Evolutionary conservation across 1,140 invertebrate genomes (phyloP).

Genomic region (Euglossa dilemma): DNA sequence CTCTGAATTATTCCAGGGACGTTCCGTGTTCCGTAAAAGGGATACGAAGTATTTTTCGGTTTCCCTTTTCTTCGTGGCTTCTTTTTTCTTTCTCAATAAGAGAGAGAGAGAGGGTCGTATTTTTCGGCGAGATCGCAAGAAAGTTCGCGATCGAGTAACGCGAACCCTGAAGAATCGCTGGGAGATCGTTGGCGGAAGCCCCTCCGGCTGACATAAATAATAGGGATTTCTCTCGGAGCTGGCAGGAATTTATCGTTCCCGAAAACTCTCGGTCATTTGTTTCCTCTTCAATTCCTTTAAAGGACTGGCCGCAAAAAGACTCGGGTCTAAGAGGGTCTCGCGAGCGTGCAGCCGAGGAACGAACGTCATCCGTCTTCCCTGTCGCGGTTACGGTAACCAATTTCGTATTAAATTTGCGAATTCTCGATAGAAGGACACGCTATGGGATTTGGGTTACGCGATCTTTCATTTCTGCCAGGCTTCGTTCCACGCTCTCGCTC

Average conservation of each 20-base stretch:
- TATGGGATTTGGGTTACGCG: neutral
- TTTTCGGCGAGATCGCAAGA: neutral
- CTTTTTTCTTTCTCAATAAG: too few relatives aligned
- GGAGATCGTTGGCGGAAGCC: slow-evolving; percentile 40
- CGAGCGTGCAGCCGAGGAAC: neutral
- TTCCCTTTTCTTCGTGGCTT: too few relatives aligned
- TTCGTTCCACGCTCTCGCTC: too few relatives aligned
- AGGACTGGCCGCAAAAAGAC: slow-evolving; percentile 27
- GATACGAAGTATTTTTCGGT: too few relatives aligned
- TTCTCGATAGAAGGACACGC: neutral
- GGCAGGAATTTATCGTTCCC: slow-evolving; percentile 54
- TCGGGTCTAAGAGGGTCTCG: neutral
- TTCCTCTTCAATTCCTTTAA: slow-evolving; percentile 25
- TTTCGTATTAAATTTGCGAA: neutral
- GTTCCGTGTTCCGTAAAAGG: too few relatives aligned
- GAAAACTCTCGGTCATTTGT: slow-evolving; percentile 54
- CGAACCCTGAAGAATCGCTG: slow-evolving; percentile 28
- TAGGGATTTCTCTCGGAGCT: slow-evolving; percentile 46
- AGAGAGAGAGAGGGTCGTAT: neutral
- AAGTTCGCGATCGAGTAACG: neutral
- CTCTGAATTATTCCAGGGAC: too few relatives aligned
- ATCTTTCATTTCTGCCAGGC: neutral
- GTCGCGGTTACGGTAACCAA: neutral
- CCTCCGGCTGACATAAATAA: slow-evolving; percentile 45
- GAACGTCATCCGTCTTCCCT: neutral